A percentile compares a stretch with the other conserved stretches of the same genome.
Evolutionary conservation across 2,113 vertebrate genomes (phyloP).

Genomic region (Phainopepla nitens): DNA sequence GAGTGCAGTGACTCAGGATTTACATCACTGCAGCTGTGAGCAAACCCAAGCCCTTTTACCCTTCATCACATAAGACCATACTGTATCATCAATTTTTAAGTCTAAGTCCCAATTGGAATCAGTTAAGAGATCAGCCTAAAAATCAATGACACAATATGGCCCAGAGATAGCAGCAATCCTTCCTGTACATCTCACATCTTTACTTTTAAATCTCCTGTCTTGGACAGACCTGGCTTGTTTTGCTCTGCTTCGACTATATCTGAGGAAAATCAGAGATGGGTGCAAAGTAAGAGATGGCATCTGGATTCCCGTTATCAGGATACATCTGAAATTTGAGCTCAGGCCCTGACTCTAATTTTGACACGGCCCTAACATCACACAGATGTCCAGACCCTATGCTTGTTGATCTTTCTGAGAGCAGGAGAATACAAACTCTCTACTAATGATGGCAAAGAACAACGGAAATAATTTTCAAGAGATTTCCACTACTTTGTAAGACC

Average conservation of each 20-base stretch:
- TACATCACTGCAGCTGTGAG: background rate
- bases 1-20: background rate
- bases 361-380: background rate
- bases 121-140: slow-evolving; percentile 46
- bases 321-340: background rate
- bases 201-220: slow-evolving; percentile 22
- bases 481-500: background rate
- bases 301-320: background rate
- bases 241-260: background rate
- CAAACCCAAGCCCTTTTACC: background rate
- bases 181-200: slow-evolving; percentile 24
- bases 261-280: background rate
- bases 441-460: background rate
- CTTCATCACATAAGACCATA: background rate
- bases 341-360: background rate
- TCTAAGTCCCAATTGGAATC: background rate
- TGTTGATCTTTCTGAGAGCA: background rate
- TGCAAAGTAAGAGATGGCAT: background rate
- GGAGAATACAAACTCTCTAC: background rate
- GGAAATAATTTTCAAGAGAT: background rate
- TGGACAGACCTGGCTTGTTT: background rate
- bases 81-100: background rate
- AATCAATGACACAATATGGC: slow-evolving; percentile 40
- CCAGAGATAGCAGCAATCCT: slow-evolving; percentile 39
- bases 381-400: background rate